Conservation (phyloP, 2,113 vertebrate species). For the Oreochromis niloticus region DNA sequence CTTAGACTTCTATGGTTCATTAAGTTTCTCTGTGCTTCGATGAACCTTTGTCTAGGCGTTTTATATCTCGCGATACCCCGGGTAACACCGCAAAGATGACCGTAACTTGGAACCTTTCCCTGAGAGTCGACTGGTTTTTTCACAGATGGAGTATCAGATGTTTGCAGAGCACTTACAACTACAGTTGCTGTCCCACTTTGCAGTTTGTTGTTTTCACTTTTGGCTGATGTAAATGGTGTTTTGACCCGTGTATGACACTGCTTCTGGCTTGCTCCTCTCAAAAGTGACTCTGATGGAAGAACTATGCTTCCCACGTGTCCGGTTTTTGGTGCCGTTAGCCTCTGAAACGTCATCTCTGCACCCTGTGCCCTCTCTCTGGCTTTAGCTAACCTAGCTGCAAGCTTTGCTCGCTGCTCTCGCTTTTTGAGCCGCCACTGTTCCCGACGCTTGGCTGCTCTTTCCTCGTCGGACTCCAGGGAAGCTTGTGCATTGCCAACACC, state of each 20-base stretch:
- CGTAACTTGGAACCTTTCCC: not conserved
- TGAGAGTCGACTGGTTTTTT: slow-evolving; percentile 8
- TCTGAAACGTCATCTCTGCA: not conserved
- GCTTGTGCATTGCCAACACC: not conserved
- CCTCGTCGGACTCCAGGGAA: slow-evolving; percentile 54
- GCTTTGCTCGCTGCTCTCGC: slow-evolving; percentile 72
- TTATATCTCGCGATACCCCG: slow-evolving; percentile 27
- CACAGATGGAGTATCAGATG: not conserved
- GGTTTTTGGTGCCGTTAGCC: slow-evolving; percentile 8
- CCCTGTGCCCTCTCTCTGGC: slow-evolving; percentile 29
- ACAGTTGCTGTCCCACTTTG: not conserved
- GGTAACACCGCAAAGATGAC: not conserved
- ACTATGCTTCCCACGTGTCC: not conserved
- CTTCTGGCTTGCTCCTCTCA: slow-evolving; percentile 4
- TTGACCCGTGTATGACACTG: not conserved
- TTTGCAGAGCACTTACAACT: not conserved
- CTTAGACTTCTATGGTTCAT: slow-evolving; percentile 38
- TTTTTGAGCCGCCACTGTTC: slow-evolving; percentile 77
- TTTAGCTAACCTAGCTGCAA: slow-evolving; percentile 49
- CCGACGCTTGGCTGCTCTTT: slow-evolving; percentile 65
- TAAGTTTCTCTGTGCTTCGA: slow-evolving; percentile 49
- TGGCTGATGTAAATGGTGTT: not conserved
- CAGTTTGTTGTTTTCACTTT: slow-evolving; percentile 11
- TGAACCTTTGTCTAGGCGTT: slow-evolving; percentile 47
- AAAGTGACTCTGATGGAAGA: not conserved